These are phyloP conservation scores for Gymnocephalus cernua DNA, from an alignment of 2,113 vertebrate genomes.

Conservation along the genomic window DNA sequence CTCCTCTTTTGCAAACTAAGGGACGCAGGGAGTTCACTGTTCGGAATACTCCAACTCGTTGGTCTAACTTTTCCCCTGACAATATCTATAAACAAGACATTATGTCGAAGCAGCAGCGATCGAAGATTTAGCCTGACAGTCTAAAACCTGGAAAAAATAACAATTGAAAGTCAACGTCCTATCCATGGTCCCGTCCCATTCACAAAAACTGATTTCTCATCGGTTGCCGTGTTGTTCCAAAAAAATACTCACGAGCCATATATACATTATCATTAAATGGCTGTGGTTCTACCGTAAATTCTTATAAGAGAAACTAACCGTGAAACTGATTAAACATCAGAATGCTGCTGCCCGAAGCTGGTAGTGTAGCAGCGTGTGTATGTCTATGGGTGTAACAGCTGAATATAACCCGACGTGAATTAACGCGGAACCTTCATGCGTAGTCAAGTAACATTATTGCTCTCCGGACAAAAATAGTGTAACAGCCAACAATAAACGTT, in stretches of 20 bases:
- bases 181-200: no score
- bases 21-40: rapidly evolving
- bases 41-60: rapidly evolving
- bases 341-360: neutral
- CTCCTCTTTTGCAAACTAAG: neutral
- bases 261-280: no score
- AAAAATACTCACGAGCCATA: no score
- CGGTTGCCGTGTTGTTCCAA: neutral
- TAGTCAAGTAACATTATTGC: neutral
- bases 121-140: neutral
- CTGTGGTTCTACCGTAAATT: rapidly evolving
- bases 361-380: no score
- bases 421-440: slow-evolving; percentile 55
- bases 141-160: neutral
- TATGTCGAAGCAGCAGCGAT: neutral
- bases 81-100: rapidly evolving
- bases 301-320: neutral
- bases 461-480: slow-evolving; percentile 42
- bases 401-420: neutral
- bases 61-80: rapidly evolving
- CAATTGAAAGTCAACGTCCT: no score
- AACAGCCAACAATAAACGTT: neutral
- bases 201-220: neutral
- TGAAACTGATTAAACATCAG: neutral
- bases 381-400: neutral